Base-by-base conservation (phyloP, 2,888 invertebrate genomes). In the Taphrorychus bicolor region DNA sequence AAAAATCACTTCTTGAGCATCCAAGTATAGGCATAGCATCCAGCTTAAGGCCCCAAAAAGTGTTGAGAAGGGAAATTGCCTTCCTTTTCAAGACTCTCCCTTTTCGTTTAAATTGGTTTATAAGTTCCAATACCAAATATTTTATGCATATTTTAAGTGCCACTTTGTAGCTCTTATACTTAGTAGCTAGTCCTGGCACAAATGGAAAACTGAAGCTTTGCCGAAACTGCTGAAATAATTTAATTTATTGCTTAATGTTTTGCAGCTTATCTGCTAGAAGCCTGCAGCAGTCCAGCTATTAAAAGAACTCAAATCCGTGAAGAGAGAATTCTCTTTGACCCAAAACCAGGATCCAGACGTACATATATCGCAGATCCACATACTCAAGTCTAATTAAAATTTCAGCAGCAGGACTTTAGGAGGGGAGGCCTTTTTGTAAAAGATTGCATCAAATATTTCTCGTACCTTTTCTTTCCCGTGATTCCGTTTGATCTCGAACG, bases 1-100 rank as follows among this genome's bases (percentile, higher is more conserved):
- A n/a, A n/a, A n/a, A n/a, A n/a, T n/a, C n/a, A n/a, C n/a, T n/a
- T n/a, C n/a, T n/a, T n/a, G n/a, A n/a, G n/a, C n/a, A n/a, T n/a
- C n/a, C n/a, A n/a, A n/a, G n/a, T n/a, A n/a, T n/a, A n/a, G n/a
- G n/a, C n/a, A n/a, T n/a, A n/a, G n/a, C n/a, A n/a, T n/a, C n/a
- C n/a, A n/a, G n/a, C n/a, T n/a, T n/a, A n/a, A n/a, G n/a, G n/a
- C n/a, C n/a, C n/a, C n/a, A 75, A 74, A 57, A 74, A 75, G 71
- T 71, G 72, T 71, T 71, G 74, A 72, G 71, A 74, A 63, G 71
- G 72, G 73, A 71, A 75, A 74, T 75, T n/a, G n/a, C n/a, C n/a
- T n/a, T n/a, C n/a, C n/a, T n/a, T n/a, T 75, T 74, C 32, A 32
- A 11, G 32, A 11, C 73, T 73, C 72, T 68, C 63, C 63, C 49